These are phyloP conservation scores for Indri indri DNA, from an alignment of 2,113 vertebrate species.

Conservation along the genomic window DNA sequence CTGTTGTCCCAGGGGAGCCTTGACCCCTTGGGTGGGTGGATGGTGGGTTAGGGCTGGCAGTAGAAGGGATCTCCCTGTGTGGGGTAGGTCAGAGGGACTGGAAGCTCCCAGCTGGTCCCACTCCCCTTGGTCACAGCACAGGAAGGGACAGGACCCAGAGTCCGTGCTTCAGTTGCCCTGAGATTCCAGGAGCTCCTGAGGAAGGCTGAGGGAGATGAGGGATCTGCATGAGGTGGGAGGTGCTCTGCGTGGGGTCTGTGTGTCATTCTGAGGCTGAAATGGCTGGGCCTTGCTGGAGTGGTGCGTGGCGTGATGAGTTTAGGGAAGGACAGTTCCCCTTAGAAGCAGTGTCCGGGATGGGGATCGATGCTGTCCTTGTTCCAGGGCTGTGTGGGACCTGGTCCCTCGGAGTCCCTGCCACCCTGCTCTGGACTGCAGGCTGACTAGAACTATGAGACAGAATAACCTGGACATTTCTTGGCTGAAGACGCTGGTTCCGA, in stretches of 20 bases:
- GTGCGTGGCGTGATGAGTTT: not conserved
- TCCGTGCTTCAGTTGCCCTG: not conserved
- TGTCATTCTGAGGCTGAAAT: not conserved
- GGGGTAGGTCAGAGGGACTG: not conserved
- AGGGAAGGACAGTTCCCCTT: not conserved
- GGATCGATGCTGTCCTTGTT: not conserved
- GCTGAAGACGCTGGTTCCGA: not conserved
- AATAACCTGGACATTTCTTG: not conserved
- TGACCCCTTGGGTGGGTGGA: not conserved
- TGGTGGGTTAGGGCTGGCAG: not conserved
- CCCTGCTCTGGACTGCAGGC: conserved; percentile 5
- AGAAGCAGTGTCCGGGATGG: not conserved
- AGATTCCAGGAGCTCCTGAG: not conserved
- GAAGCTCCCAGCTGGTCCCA: not conserved
- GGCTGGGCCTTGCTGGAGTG: not conserved
- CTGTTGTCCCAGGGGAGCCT: not conserved
- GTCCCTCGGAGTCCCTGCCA: not conserved
- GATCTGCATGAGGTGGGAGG: not conserved
- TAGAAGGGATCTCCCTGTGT: not conserved
- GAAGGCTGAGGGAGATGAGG: not conserved
- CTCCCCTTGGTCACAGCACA: not conserved
- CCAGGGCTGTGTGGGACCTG: not conserved
- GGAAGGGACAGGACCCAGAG: not conserved
- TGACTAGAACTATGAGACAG: not conserved
- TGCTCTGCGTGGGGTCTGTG: not conserved